These are phyloP conservation scores for Gari tellinella DNA, from an alignment of 2,888 invertebrate species.

Conservation along the genomic window DNA sequence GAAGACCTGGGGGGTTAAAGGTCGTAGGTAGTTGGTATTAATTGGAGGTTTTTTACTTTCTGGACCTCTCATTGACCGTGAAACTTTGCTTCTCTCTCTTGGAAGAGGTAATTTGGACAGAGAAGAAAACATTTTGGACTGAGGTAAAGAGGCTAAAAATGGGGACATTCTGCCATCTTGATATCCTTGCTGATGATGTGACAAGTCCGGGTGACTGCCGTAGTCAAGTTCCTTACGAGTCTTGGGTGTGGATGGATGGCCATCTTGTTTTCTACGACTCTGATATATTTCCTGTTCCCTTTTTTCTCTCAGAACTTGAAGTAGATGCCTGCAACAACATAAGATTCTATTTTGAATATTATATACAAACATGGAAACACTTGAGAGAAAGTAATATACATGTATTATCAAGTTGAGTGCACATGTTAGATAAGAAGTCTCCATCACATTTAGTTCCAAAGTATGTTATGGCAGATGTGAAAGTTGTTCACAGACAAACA, in stretches of 20 bases:
- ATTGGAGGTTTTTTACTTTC: slow-evolving; percentile 55
- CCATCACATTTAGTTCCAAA: too few relatives aligned
- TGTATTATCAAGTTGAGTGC: too few relatives aligned
- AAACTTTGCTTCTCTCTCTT: slow-evolving; percentile 39
- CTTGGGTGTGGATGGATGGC: slow-evolving; percentile 34
- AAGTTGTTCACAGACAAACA: too few relatives aligned
- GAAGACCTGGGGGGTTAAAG: slow-evolving; percentile 67
- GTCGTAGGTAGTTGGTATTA: slow-evolving; percentile 63
- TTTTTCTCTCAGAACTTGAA: slow-evolving; percentile 67
- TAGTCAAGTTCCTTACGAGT: slow-evolving; percentile 52
- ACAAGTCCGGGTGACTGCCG: slow-evolving; percentile 75
- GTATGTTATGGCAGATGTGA: too few relatives aligned
- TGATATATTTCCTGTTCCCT: slow-evolving; percentile 52
- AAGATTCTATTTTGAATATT: too few relatives aligned
- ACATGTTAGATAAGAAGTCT: too few relatives aligned
- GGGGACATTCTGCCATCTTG: slow-evolving; percentile 53
- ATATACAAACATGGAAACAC: too few relatives aligned
- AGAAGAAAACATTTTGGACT: slow-evolving; percentile 65
- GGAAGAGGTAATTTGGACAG: slow-evolving; percentile 64
- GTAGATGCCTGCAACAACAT: slow-evolving; percentile 64
- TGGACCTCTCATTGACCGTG: slow-evolving; percentile 41
- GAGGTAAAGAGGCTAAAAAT: slow-evolving; percentile 56
- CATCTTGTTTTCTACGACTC: slow-evolving; percentile 30
- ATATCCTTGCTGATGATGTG: slow-evolving; percentile 45
- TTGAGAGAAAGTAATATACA: too few relatives aligned